Percentiles rank a stretch among this genome's conserved stretches.
Conservation (phyloP, 2,113 vertebrate genomes). For the Pluvianellus socialis region DNA sequence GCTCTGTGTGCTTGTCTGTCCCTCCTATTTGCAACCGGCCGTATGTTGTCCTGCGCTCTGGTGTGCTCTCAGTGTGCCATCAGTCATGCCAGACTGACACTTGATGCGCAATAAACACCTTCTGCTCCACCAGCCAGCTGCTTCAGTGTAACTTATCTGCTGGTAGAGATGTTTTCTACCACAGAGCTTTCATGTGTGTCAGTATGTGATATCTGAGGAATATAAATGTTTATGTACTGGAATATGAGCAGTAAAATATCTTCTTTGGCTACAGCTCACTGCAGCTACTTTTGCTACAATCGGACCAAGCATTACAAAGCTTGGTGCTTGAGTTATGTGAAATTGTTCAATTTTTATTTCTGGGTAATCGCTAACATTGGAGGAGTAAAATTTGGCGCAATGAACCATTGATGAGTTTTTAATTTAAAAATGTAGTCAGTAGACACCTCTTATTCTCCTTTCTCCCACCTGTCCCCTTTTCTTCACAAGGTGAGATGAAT, state of each 20-base stretch:
- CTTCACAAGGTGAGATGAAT: not conserved
- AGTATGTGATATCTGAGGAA: not conserved
- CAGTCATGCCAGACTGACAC: not conserved
- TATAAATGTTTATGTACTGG: not conserved
- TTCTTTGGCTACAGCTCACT: not conserved
- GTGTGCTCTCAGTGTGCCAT: not conserved
- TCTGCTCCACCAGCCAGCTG: not conserved
- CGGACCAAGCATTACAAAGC: not conserved
- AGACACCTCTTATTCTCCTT: not conserved
- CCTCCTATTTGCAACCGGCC: not conserved
- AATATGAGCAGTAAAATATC: not conserved
- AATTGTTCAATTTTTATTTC: not conserved
- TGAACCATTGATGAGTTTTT: not conserved
- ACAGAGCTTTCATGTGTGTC: not conserved
- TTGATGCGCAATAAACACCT: not conserved
- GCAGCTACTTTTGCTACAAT: not conserved
- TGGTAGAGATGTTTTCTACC: not conserved
- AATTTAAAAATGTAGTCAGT: not conserved
- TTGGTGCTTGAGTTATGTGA: not conserved
- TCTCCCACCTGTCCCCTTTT: not conserved
- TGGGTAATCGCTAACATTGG: not conserved
- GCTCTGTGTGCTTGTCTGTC: not conserved
- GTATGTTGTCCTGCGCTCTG: not conserved
- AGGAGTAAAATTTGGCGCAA: not conserved
- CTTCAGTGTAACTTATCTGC: not conserved